Conservation (phyloP, 2,797 vertebrate genomes). For the Rhinatrema bivittatum region DNA sequence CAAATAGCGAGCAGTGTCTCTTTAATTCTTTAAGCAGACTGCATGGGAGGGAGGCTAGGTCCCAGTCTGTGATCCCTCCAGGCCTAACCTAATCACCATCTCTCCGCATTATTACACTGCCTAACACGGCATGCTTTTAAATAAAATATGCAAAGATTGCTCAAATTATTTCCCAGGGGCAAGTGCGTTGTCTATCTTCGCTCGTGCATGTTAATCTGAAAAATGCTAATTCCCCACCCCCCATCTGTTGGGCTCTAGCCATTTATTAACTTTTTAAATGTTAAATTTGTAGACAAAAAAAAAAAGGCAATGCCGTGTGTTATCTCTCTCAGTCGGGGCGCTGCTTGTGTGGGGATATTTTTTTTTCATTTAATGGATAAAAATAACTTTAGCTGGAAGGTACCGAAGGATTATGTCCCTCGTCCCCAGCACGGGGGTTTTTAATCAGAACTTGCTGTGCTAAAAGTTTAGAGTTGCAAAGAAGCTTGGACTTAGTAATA, state of each 20-base stretch:
- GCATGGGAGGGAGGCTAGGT: conserved; percentile 8
- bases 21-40: no score
- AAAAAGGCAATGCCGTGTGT: no score
- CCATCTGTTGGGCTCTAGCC: conserved; percentile 50
- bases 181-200: conserved; percentile 46
- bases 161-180: conserved; percentile 62
- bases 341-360: no score
- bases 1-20: no score
- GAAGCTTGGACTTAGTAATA: no score
- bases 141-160: conserved; percentile 74
- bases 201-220: conserved; percentile 63
- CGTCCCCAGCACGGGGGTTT: conserved; percentile 11
- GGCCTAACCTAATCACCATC: conserved; percentile 55
- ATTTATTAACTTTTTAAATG: conserved; percentile 43
- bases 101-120: conserved; percentile 61
- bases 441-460: conserved; percentile 5
- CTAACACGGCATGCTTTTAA: conserved; percentile 61
- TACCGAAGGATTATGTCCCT: no score
- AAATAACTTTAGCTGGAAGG: no score
- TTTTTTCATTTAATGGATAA: conserved; percentile 4
- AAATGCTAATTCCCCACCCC: conserved; percentile 58
- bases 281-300: no score
- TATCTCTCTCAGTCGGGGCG: no score
- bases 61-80: conserved; percentile 36
- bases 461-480: no score